phyloP scores from a whole-genome alignment of 2,888 invertebrate genomes.

The Clusia tigrina region DNA sequence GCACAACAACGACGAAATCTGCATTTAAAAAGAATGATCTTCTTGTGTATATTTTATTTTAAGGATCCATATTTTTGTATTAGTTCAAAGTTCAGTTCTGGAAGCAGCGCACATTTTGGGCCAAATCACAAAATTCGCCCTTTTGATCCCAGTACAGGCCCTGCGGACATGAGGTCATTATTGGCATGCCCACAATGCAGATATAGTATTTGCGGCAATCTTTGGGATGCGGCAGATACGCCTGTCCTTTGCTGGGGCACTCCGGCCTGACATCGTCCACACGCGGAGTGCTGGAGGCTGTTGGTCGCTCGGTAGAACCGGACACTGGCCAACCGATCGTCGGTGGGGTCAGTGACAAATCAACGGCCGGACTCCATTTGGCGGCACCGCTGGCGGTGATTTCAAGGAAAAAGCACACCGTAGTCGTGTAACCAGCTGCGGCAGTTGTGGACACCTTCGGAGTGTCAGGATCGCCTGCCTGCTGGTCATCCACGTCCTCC shows the following conservation, averaged over 20 bases:
- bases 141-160: slow-evolving; percentile 55
- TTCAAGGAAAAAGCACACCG: neutral
- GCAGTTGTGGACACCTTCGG: neutral
- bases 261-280: slow-evolving; percentile 32
- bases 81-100: neutral
- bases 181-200: slow-evolving; percentile 56
- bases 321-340: neutral
- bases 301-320: slow-evolving; percentile 13
- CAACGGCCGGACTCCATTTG: neutral
- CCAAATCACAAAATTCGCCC: slow-evolving; percentile 49
- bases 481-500: neutral
- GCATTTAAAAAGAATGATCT: too few relatives aligned
- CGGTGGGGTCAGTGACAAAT: neutral
- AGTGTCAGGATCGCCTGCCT: slow-evolving; percentile 7
- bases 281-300: slow-evolving; percentile 30
- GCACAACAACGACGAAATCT: too few relatives aligned
- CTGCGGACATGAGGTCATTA: slow-evolving; percentile 56
- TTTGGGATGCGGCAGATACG: slow-evolving; percentile 51
- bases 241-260: slow-evolving; percentile 48
- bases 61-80: neutral
- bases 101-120: slow-evolving; percentile 46
- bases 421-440: neutral
- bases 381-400: neutral
- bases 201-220: slow-evolving; percentile 60
- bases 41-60: neutral